Base-by-base conservation (phyloP, 2,797 vertebrate species). In the Epinephelus malabaricus region DNA sequence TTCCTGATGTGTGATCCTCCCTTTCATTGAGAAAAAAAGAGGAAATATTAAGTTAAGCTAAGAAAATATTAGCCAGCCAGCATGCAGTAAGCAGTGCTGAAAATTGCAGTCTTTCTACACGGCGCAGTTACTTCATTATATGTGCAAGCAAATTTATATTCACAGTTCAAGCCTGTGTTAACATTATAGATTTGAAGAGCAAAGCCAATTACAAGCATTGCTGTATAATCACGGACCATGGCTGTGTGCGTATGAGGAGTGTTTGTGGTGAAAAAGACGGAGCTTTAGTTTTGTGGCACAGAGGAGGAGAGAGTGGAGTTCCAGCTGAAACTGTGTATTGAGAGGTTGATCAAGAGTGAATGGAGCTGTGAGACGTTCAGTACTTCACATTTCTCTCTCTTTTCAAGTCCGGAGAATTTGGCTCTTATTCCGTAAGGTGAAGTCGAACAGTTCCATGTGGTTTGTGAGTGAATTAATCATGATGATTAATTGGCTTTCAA, bases 401-500 rank as follows among this genome's bases (percentile, higher is more conserved):
- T 88, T 82, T 85, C 53, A 78, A 88, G 84, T 89, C 76, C 3
- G 34, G 55, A 56, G 83, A 78, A 76, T 86, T 79, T 21, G 46
- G 38, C 76, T 86, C 64, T 76, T 84, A 56, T 74, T 89, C 92
- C 87, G 69, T 30, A 68, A 86, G 92, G 88, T 91, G 76, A 94
- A 93, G 91, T 85, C 80, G 81, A 95, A 94, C 94, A 93, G 93
- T 95, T 95, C 93, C 92, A 86, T 91, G 95, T 85, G 93, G 93
- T 95, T 96, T 95, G 94, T 95, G 92, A 94, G 94, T 93, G 93
- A 95, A 96, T 96, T 96, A 95, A 96, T 96, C 95, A 96, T 94
- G 93, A 95, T 96, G 95, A 96, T 96, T 96, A 95, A 96, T 96
- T 95, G 94, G 94, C 94, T 95, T 96, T 96, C 95, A 95, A 93